Base-by-base conservation (phyloP, 2,113 vertebrate species). In the Nycticryphes semicollaris region DNA sequence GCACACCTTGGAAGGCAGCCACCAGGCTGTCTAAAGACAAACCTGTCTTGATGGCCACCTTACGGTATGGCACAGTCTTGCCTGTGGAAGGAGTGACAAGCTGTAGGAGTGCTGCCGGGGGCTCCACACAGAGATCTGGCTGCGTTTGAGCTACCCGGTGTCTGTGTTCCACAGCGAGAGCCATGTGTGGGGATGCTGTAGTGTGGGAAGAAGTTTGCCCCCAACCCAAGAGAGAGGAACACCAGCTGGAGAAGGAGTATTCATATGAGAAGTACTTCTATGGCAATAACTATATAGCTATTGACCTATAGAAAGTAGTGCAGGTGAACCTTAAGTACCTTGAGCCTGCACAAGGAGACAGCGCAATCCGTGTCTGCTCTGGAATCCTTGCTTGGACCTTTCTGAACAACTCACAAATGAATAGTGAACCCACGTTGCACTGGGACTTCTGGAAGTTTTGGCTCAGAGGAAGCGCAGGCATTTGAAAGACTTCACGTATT, bases 21-120 rank as follows among this genome's bases (percentile, higher is more conserved):
- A 2, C 35, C 2, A 1, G 11, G 18, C 4, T 19, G 2, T 27
- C 27, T 39, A 10, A 84, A 84, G 56, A 20, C 31, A 75, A 70
- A 25, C 7, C 10, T 81, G 47, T 6, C 28, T 37, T 19, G 81
- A 37, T 63, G 81, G 64, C 25, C 37, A 14, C 64, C 24, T 37
- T 63, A 18, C 31, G 45, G 81, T 7, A 12, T 1, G 3, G 37
- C 77, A 7, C n/a, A 31, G 3, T 43, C 31, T 41, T 39, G 45
- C 16, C 27, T 0, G 1, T 81, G 76, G 80, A 48, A 79, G 43
- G 0, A 0, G 1, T 45, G 57, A 9, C 4, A 6, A 4, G 48
- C 54, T 84, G 68, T 15, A 47, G 30, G 23, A 48, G 18, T 6
- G 51, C 50, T 63, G 22, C 51, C 1, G 4, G n/a, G 27, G 25